Percentiles rank a stretch among this genome's conserved stretches.
Conservation (phyloP, 2,797 vertebrate genomes). For the Fistularia commersonii region DNA sequence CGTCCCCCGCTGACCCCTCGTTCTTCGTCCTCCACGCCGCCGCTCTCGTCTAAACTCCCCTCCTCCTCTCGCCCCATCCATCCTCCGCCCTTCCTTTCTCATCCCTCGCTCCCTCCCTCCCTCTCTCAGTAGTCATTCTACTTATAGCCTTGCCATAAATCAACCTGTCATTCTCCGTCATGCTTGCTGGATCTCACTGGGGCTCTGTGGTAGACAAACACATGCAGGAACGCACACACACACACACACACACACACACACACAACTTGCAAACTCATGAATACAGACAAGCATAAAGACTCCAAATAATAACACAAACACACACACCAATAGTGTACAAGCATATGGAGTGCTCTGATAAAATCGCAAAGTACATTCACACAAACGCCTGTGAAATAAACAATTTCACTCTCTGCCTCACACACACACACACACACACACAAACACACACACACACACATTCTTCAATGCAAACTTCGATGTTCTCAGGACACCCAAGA, state of each 20-base stretch:
- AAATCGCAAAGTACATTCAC: not conserved
- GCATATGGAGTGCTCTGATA: not conserved
- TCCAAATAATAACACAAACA: slow-evolving; percentile 8
- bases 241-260: slow-evolving; percentile 18
- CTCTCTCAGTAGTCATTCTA: slow-evolving; percentile 66
- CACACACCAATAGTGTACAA: slow-evolving; percentile 3
- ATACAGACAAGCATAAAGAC: slow-evolving; percentile 21
- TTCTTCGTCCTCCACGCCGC: not conserved
- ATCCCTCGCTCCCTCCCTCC: not conserved
- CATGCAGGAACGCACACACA: slow-evolving; percentile 28
- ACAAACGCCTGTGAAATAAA: too few relatives aligned
- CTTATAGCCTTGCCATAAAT: slow-evolving; percentile 81
- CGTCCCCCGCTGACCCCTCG: too few relatives aligned
- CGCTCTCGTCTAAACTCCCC: too few relatives aligned
- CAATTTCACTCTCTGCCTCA: not conserved
- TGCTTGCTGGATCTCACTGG: slow-evolving; percentile 73
- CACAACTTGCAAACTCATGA: slow-evolving; percentile 22
- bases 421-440: too few relatives aligned
- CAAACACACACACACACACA: too few relatives aligned
- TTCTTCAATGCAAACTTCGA: slow-evolving; percentile 3
- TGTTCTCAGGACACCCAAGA: slow-evolving; percentile 1
- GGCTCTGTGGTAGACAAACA: slow-evolving; percentile 39
- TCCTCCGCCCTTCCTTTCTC: slow-evolving; percentile 14
- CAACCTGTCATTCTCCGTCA: slow-evolving; percentile 82
- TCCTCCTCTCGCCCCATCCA: slow-evolving; percentile 18